Base-by-base conservation (phyloP, 1,140 invertebrate genomes). In the Lepidurus packardi region DNA sequence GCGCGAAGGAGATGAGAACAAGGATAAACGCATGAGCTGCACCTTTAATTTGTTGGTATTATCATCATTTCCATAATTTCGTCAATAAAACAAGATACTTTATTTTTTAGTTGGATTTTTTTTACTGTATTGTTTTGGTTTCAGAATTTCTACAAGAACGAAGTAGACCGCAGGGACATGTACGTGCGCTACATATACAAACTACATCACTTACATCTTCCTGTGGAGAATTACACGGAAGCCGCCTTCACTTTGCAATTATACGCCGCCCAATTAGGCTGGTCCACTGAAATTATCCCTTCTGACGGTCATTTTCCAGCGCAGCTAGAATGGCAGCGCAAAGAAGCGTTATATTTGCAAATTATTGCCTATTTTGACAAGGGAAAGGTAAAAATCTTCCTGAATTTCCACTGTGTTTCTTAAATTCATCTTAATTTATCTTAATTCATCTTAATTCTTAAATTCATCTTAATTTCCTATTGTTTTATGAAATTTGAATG, bases 151-250 rank as follows among this genome's bases (percentile, higher is more conserved):
- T 99, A 98, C 86, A 96, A 97, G 84, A 94, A 95, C 84, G 95
- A 87, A 81, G 78, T 80, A 21, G 94, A 96, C 82, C 90, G 96
- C 43, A 94, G 96, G 82, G 95, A 98, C 85, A 96, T 99, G 92
- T 98, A 98, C 85, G 86, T 98, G 42, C 90, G 95, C 73, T 99
- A 99, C 84, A 94, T 99, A 75, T 97, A 98, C 86, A 98, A 98
- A 84, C 86, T 99, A 16, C 95, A 97, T 84, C 94, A 97, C 83
- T 87, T 99, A 11, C 97, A 99, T 84, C 86, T 97, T 9, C 92
- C 92, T 42, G 94, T 94, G 25, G 96, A 97, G 79, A 99, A 98
- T 85, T 97, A 91, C 82, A 94, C 96, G 0, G 97, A 99, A 87
- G 97, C 97, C 34, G 97, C 94, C 2, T 96, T 95, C 82, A 98